phyloP scores from a whole-genome alignment of 2,888 invertebrate species.

The Melikaiella ostensackeni region DNA sequence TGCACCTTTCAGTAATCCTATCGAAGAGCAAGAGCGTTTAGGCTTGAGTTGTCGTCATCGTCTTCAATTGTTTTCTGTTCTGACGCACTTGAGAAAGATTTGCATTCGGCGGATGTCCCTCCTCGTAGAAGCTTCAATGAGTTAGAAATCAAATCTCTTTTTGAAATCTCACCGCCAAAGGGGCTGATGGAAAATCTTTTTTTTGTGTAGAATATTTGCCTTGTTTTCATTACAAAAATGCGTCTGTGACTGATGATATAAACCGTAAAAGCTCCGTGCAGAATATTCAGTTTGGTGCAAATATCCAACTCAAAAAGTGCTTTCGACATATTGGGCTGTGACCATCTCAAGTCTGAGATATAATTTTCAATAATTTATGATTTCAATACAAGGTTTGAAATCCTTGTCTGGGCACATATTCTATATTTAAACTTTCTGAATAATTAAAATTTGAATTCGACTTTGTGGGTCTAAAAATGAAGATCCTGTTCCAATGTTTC shows the following conservation, averaged over 20 bases:
- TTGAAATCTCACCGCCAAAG: not conserved
- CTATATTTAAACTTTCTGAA: not conserved
- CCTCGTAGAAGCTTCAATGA: not conserved
- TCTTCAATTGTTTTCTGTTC: not conserved
- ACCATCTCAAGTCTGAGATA: too few relatives aligned
- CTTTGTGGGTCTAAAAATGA: not conserved
- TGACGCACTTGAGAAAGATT: not conserved
- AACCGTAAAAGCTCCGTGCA: too few relatives aligned
- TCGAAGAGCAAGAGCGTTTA: not conserved
- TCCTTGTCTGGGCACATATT: not conserved
- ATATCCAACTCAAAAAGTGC: too few relatives aligned
- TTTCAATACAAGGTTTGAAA: too few relatives aligned
- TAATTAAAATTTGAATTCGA: not conserved
- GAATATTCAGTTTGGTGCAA: too few relatives aligned
- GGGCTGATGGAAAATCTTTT: not conserved
- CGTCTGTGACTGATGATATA: too few relatives aligned
- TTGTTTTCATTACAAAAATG: too few relatives aligned
- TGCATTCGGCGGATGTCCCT: not conserved
- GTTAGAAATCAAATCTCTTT: not conserved
- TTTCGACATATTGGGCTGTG: too few relatives aligned
- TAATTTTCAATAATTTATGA: too few relatives aligned
- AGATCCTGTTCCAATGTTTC: not conserved
- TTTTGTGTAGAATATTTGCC: not conserved
- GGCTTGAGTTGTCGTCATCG: not conserved
- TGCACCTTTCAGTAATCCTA: not conserved